phyloP scores from a whole-genome alignment of 2,888 invertebrate species.

The Apodemia zela region DNA sequence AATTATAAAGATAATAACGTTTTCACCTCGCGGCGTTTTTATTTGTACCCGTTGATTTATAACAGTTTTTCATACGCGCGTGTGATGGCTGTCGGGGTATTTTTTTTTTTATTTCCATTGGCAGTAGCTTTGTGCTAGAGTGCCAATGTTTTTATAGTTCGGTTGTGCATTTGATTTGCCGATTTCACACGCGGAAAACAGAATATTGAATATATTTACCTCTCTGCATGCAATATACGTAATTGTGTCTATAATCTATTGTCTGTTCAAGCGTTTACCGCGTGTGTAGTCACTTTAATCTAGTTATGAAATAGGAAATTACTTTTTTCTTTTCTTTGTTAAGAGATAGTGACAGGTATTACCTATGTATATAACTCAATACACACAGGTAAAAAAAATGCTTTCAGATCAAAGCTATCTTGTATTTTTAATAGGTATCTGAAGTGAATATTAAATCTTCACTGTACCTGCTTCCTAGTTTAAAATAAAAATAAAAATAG shows the following conservation, averaged over 20 bases:
- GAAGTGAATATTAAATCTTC: no score
- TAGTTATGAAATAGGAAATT: slow-evolving; percentile 5
- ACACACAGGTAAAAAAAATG: no score
- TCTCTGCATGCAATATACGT: slow-evolving; percentile 6
- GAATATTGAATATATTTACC: slow-evolving; percentile 13
- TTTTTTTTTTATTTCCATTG: slow-evolving; percentile 23
- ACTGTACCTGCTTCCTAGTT: no score
- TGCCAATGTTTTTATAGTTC: slow-evolving; percentile 1
- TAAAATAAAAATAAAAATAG: no score
- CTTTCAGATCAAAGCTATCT: no score
- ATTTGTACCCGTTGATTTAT: slow-evolving; percentile 76
- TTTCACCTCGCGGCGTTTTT: slow-evolving; percentile 74
- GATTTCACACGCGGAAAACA: slow-evolving; percentile 12
- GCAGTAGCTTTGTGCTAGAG: background rate
- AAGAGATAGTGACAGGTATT: no score
- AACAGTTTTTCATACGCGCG: slow-evolving; percentile 44
- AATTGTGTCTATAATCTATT: slow-evolving; percentile 3
- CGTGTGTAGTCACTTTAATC: no score
- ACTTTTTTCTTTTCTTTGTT: background rate
- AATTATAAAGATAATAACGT: slow-evolving; percentile 81
- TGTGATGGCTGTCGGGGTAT: slow-evolving; percentile 30
- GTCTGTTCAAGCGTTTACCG: background rate
- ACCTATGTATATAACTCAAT: no score
- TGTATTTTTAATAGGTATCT: no score
- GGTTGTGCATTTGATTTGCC: slow-evolving; percentile 14